Evolutionary conservation across 2,888 invertebrate species (phyloP), one percentile per base, ranked within the genome.

Genomic region (Aspidiotus rigidus): DNA sequence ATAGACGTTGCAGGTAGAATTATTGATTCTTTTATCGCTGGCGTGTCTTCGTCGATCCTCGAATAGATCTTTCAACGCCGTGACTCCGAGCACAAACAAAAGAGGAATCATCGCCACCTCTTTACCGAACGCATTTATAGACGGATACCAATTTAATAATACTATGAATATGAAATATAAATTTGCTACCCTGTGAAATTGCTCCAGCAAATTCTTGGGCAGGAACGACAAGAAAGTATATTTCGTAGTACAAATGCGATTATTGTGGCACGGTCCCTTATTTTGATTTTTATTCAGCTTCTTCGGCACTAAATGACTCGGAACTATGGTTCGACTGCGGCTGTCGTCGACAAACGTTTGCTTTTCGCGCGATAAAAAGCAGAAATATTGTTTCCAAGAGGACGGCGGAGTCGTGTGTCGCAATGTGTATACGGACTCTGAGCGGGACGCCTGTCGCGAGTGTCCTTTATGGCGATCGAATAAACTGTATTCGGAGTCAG

Each of bases 151-250:
- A 81, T 97, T 97, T 73, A 97, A 84, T 75, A 95, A 81, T 75
- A 96, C 94, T 78, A 98, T 95, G 78, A 95, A 92, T 77, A 97
- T 89, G 80, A 98, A 98, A 82, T 97, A 98, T 76, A 98, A 83
- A 83, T 98, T 98, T 73, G 97, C 97, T 77, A 95, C 92, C 72
- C 97, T 86, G 80, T 96, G 96, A 79, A 98, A 96, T 76, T 98
- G 97, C 81, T 97, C 96, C 79, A 96, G 85, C 72, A 98, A 82
- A 80, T 97, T 97, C 80, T 95, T 90, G 70, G 97, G 96, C 77
- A 98, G 81, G 81, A 98, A 98, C 74, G 93, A 94, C 74, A 95
- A 81, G 71, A 93, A 77, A 39, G 94, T 94, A 79, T 98, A 98
- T 80, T 97, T 96, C 67, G 94, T 94, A 79, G 95, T 95, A 78